phyloP scores from a whole-genome alignment of 2,797 vertebrate species.

The Pelobates cultripes region DNA sequence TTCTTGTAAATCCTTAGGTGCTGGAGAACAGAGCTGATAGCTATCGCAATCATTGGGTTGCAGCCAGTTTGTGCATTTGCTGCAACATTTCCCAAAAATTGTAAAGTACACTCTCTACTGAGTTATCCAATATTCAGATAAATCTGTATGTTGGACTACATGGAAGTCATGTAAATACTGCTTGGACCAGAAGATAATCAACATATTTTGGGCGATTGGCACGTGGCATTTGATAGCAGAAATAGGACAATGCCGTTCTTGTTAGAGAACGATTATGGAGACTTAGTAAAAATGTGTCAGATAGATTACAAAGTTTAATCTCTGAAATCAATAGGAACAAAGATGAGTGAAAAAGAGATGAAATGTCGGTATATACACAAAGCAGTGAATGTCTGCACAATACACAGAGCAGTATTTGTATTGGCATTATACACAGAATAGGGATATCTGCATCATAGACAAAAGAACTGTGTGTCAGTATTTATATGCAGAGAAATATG shows the following conservation, averaged over 20 bases:
- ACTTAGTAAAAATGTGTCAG: conserved; percentile 38
- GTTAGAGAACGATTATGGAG: conserved; percentile 29
- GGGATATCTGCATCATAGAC: neutral
- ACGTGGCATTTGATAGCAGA: conserved; percentile 30
- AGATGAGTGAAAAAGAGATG: conserved; percentile 10
- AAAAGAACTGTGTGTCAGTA: too few relatives aligned
- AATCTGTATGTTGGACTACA: conserved; percentile 24
- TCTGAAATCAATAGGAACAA: conserved; percentile 36
- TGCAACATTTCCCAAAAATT: neutral
- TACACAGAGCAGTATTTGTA: neutral
- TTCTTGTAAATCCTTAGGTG: too few relatives aligned
- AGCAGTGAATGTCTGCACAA: neutral
- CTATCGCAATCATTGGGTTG: neutral
- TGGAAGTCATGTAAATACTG: conserved; percentile 35
- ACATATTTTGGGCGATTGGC: conserved; percentile 15
- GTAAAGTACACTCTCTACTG: neutral
- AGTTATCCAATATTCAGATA: neutral
- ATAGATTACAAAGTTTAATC: conserved; percentile 39
- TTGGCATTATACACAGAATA: neutral
- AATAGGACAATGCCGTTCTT: conserved; percentile 25
- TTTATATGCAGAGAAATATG: neutral
- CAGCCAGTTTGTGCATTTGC: neutral
- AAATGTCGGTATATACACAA: neutral
- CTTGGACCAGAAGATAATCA: conserved; percentile 23
- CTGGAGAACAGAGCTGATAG: too few relatives aligned